These are phyloP conservation scores for Holocentrus rufus DNA, from an alignment of 2,797 vertebrate genomes.

Conservation along the genomic window DNA sequence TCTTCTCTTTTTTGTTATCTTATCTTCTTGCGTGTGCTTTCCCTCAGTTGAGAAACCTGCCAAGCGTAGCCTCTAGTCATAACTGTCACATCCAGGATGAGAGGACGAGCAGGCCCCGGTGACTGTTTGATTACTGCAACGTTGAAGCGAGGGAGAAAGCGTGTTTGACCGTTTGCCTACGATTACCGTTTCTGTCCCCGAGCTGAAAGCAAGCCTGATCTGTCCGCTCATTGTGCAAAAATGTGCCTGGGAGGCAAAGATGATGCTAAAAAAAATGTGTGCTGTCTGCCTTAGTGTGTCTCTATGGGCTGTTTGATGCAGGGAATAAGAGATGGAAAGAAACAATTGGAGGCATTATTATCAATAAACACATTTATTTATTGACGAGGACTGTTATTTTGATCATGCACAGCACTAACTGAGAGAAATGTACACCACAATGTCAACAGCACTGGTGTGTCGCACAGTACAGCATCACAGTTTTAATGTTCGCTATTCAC, in stretches of 20 bases:
- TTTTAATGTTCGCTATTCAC: constrained; percentile 26
- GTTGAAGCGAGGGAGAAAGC: constrained; percentile 16
- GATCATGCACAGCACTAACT: constrained; percentile 54
- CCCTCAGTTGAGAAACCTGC: constrained; percentile 68
- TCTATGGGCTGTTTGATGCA: constrained; percentile 2
- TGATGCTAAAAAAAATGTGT: constrained; percentile 33
- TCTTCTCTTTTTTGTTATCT: constrained; percentile 58
- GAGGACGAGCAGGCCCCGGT: constrained; percentile 19
- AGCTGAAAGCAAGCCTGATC: constrained; percentile 7
- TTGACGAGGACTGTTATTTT: constrained; percentile 63
- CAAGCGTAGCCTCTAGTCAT: constrained; percentile 53
- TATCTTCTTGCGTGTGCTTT: constrained; percentile 55
- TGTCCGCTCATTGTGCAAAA: constrained; percentile 17
- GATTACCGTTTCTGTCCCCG: constrained; percentile 6
- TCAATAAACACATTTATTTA: constrained; percentile 80
- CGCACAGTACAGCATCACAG: constrained; percentile 10
- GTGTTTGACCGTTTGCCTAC: constrained; percentile 44
- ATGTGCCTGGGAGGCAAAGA: constrained; percentile 18
- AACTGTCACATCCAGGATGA: constrained; percentile 61
- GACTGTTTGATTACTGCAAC: constrained; percentile 37
- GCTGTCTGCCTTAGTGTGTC: constrained; percentile 37
- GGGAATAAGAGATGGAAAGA: constrained; percentile 3
- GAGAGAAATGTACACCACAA: constrained; percentile 27
- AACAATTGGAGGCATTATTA: constrained; percentile 45
- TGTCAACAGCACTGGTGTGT: constrained; percentile 29